Conservation (phyloP, 2,888 invertebrate genomes). For the Fissipunctia ypsillon region DNA sequence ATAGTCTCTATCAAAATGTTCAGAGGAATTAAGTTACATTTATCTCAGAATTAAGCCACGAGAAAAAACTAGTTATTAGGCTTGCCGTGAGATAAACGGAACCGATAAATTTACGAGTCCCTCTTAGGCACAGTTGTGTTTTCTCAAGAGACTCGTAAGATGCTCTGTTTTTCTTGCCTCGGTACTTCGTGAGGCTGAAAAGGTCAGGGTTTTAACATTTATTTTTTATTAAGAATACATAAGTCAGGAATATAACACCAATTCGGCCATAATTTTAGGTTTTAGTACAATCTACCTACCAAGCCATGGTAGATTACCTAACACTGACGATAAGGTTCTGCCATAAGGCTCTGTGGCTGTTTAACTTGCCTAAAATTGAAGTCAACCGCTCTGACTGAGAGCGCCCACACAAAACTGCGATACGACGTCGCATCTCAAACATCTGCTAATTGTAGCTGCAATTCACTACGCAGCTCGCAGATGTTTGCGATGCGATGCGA, state of each 20-base stretch:
- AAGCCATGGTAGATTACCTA: too few species aligned
- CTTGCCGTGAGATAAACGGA: slow-evolving; percentile 40
- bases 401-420: too few species aligned
- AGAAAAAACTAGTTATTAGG: slow-evolving; percentile 23
- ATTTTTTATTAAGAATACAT: not conserved
- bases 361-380: not conserved
- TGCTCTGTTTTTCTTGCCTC: slow-evolving; percentile 24
- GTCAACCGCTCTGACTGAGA: not conserved
- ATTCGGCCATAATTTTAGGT: not conserved
- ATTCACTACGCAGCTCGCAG: too few species aligned
- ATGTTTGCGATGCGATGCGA: too few species aligned
- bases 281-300: not conserved
- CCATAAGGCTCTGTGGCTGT: not conserved
- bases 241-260: not conserved
- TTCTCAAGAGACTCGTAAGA: slow-evolving; percentile 24
- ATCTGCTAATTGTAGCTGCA: too few species aligned
- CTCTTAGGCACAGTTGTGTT: slow-evolving; percentile 15
- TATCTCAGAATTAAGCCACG: slow-evolving; percentile 20
- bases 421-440: too few species aligned
- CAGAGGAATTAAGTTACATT: not conserved
- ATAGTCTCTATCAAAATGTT: not conserved
- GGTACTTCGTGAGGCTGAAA: slow-evolving; percentile 1
- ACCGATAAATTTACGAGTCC: slow-evolving; percentile 32
- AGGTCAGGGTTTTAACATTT: not conserved
- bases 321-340: not conserved